These are phyloP conservation scores for Cynopterus brachyotis DNA, from an alignment of 2,113 vertebrate species.

Conservation along the genomic window DNA sequence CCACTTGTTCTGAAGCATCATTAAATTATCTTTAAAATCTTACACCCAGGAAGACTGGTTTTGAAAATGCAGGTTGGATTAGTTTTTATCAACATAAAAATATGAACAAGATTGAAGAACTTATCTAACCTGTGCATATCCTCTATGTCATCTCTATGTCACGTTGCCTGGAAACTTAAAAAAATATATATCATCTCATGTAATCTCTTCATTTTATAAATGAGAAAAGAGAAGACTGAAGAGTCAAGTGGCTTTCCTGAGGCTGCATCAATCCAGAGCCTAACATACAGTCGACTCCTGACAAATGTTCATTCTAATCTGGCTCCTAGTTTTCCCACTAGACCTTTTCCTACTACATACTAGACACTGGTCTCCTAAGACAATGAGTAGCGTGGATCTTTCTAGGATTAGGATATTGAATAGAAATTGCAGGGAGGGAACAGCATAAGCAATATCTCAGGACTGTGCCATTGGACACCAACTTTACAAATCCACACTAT, in stretches of 20 bases:
- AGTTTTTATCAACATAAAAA: slow-evolving; percentile 50
- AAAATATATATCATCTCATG: neutral
- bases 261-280: neutral
- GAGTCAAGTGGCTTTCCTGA: neutral
- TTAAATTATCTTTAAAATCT: neutral
- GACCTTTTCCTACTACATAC: too few species aligned
- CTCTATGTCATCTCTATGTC: neutral
- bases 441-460: too few species aligned
- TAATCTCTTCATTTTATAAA: neutral
- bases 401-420: neutral
- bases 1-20: slow-evolving; percentile 32
- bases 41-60: neutral
- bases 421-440: neutral
- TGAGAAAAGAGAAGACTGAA: neutral
- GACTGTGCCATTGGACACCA: too few species aligned
- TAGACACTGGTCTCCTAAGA: neutral
- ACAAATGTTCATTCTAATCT: neutral
- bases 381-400: neutral
- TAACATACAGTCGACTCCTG: neutral
- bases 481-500: too few species aligned
- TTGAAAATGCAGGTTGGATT: neutral
- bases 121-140: neutral
- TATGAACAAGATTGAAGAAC: neutral
- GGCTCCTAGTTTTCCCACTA: neutral
- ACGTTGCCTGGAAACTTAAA: neutral